These are phyloP conservation scores for Hyla sarda DNA, from an alignment of 2,113 vertebrate genomes.

Conservation along the genomic window DNA sequence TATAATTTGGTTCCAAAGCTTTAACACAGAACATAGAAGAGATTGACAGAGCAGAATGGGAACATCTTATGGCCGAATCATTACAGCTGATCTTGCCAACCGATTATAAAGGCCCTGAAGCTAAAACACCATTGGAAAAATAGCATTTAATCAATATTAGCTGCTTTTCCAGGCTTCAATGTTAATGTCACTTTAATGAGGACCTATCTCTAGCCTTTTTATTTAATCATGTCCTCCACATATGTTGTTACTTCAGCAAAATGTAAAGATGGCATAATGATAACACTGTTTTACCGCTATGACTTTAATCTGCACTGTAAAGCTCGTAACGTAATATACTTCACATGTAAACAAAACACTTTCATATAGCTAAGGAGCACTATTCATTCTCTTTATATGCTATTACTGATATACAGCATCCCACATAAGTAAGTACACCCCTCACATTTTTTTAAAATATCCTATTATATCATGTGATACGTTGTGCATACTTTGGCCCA, in stretches of 20 bases:
- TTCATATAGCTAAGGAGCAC: too few relatives aligned
- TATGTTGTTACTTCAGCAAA: constrained; percentile 17
- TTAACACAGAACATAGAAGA: background rate
- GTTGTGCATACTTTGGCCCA: too few relatives aligned
- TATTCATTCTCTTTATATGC: too few relatives aligned
- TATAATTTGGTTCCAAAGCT: background rate
- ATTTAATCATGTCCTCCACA: constrained; percentile 16
- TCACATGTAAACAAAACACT: too few relatives aligned
- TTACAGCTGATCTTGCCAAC: constrained; percentile 34
- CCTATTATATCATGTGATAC: too few relatives aligned
- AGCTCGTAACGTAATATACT: too few relatives aligned
- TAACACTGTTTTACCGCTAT: background rate
- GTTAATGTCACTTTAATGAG: constrained; percentile 55
- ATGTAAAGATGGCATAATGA: background rate
- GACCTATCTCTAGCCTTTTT: constrained; percentile 46
- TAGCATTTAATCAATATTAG: constrained; percentile 58
- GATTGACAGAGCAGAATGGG: background rate
- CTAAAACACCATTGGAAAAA: constrained; percentile 55
- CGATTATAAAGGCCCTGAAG: constrained; percentile 52
- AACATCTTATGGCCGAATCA: constrained; percentile 36
- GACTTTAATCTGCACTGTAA: background rate
- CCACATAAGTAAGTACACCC: too few relatives aligned
- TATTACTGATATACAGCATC: too few relatives aligned
- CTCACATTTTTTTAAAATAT: too few relatives aligned
- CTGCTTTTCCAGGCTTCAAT: constrained; percentile 57